phyloP scores from a whole-genome alignment of 2,888 invertebrate species.

The Smittia sp. region DNA sequence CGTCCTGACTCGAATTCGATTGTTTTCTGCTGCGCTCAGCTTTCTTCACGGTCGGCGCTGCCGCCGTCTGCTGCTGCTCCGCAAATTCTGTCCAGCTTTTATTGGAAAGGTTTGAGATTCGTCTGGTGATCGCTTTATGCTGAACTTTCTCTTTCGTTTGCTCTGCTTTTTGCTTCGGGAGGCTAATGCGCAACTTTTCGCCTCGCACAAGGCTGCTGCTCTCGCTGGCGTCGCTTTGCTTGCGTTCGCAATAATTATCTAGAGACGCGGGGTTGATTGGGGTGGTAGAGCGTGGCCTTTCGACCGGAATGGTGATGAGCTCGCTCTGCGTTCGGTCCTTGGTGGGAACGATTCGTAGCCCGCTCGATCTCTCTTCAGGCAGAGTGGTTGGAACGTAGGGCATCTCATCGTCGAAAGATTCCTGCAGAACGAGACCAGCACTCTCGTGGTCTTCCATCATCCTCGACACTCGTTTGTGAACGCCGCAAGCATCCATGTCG shows the following conservation, averaged over 20 bases:
- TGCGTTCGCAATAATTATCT: constrained; percentile 64
- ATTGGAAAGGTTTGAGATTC: constrained; percentile 54
- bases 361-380: constrained; percentile 78
- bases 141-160: constrained; percentile 43
- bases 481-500: constrained; percentile 57
- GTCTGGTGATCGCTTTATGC: constrained; percentile 49
- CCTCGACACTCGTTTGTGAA: constrained; percentile 49
- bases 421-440: constrained; percentile 70
- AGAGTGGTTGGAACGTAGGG: constrained; percentile 89
- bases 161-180: constrained; percentile 61
- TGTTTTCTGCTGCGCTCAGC: constrained; percentile 46
- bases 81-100: constrained; percentile 64
- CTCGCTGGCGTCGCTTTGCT: constrained; percentile 44
- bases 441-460: constrained; percentile 65
- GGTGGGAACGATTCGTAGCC: constrained; percentile 76
- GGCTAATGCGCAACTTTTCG: constrained; percentile 67
- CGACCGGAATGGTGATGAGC: constrained; percentile 67
- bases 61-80: constrained; percentile 52
- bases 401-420: constrained; percentile 81
- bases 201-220: constrained; percentile 49
- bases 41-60: constrained; percentile 50
- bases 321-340: constrained; percentile 64
- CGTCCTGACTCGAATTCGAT: constrained; percentile 44
- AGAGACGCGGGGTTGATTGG: constrained; percentile 69
- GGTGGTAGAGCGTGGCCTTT: constrained; percentile 70